These are phyloP conservation scores for Drosophila malerkotliana DNA, from an alignment of 1,140 invertebrate genomes.

Conservation along the genomic window DNA sequence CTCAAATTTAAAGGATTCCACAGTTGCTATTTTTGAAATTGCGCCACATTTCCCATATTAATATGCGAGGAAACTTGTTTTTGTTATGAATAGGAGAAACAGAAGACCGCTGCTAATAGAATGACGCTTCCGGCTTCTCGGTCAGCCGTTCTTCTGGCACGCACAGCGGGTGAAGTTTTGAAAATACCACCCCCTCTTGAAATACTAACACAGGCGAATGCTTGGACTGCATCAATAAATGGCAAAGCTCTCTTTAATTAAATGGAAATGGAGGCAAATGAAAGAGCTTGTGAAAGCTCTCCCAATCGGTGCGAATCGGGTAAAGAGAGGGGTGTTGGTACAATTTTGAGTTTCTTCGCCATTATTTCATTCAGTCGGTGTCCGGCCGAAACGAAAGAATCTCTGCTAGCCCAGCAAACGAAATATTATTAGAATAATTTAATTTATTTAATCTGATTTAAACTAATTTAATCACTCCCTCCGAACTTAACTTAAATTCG, in stretches of 20 bases:
- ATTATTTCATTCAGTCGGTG: conserved; percentile 66
- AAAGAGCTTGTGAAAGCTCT: conserved; percentile 71
- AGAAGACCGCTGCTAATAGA: conserved; percentile 50
- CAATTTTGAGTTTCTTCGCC: background rate
- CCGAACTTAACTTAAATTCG: conserved; percentile 30
- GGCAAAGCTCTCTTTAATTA: conserved; percentile 75
- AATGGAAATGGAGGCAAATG: conserved; percentile 55
- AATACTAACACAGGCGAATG: background rate
- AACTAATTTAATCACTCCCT: conserved; percentile 31
- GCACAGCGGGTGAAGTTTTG: conserved; percentile 46
- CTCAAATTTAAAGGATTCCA: no score
- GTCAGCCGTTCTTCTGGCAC: conserved; percentile 30
- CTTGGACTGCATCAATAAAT: conserved; percentile 66
- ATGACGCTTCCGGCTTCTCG: conserved; percentile 58
- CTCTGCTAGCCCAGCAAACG: conserved; percentile 65
- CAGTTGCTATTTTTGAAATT: no score
- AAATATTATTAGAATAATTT: conserved; percentile 63
- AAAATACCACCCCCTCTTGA: conserved; percentile 28
- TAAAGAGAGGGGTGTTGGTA: no score
- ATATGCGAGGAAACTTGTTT: conserved; percentile 40
- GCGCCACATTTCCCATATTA: conserved; percentile 15
- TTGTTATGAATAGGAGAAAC: conserved; percentile 62
- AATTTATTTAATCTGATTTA: conserved; percentile 40
- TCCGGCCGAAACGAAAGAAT: conserved; percentile 84
- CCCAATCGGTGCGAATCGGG: no score